Evolutionary conservation across 2,113 vertebrate genomes (phyloP).

Genomic region (Serilophus lunatus): DNA sequence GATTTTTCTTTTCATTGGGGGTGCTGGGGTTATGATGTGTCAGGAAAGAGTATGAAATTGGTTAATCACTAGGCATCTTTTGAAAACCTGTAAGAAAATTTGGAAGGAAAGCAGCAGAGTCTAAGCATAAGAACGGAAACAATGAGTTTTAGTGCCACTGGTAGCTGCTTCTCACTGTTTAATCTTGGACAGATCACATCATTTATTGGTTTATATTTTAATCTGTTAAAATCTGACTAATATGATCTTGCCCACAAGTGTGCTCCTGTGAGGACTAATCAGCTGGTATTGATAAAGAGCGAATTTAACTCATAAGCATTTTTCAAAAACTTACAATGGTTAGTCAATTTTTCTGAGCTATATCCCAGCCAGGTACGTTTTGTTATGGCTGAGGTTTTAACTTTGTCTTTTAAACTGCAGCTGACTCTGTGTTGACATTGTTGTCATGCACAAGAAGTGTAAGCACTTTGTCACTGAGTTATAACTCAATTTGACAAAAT

Average conservation of each 20-base stretch:
- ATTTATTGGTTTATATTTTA: background rate
- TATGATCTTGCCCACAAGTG: background rate
- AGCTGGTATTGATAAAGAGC: background rate
- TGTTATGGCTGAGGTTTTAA: background rate
- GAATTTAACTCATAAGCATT: conserved; percentile 23
- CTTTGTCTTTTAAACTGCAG: background rate
- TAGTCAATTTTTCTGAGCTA: background rate
- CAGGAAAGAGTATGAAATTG: background rate
- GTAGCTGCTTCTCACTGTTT: background rate
- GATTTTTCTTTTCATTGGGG: background rate
- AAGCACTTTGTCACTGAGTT: background rate
- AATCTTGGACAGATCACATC: background rate
- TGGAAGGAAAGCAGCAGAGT: background rate
- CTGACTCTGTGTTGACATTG: background rate
- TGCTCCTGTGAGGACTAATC: background rate
- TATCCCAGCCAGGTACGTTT: background rate
- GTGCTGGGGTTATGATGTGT: background rate
- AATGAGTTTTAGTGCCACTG: background rate
- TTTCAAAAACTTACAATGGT: background rate
- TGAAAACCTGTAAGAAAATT: background rate
- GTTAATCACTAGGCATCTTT: background rate
- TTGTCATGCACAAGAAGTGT: background rate
- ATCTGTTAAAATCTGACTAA: background rate
- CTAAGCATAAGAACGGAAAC: background rate
- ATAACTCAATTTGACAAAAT: background rate